Evolutionary conservation across 30 jellyfish, hydroid and myxozoan genomes (phyloP).

Genomic region (Hydractinia symbiolongicarpus): DNA sequence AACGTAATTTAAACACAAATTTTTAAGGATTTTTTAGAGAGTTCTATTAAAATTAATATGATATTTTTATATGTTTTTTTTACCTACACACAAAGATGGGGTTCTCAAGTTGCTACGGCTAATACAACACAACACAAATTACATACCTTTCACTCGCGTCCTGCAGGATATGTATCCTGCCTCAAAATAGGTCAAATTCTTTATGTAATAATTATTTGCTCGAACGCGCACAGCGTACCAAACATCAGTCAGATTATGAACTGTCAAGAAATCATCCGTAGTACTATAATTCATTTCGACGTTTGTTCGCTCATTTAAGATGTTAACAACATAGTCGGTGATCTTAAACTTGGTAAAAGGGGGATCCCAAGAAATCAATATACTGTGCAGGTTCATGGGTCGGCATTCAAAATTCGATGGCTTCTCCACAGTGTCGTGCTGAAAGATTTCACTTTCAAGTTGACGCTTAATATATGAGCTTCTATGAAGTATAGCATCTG

Average conservation of each 20-base stretch:
- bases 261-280: not conserved
- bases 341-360: not conserved
- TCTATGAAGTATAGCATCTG: not conserved
- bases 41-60: no score
- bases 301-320: not conserved
- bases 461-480: not conserved
- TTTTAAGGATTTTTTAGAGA: no score
- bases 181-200: not conserved
- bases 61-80: no score
- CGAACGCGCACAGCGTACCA: conserved; percentile 10
- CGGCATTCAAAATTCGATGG: not conserved
- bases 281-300: not conserved
- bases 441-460: not conserved
- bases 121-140: no score
- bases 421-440: not conserved
- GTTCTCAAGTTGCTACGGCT: no score
- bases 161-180: conserved; percentile 15
- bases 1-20: no score
- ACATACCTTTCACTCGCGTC: not conserved
- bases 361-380: conserved; percentile 6
- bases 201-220: not conserved
- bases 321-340: not conserved
- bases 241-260: not conserved
- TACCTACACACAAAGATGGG: no score
- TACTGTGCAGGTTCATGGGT: not conserved